Evolutionary conservation across 2,113 vertebrate species (phyloP).

Genomic region (Tenebrosternarchus preto): DNA sequence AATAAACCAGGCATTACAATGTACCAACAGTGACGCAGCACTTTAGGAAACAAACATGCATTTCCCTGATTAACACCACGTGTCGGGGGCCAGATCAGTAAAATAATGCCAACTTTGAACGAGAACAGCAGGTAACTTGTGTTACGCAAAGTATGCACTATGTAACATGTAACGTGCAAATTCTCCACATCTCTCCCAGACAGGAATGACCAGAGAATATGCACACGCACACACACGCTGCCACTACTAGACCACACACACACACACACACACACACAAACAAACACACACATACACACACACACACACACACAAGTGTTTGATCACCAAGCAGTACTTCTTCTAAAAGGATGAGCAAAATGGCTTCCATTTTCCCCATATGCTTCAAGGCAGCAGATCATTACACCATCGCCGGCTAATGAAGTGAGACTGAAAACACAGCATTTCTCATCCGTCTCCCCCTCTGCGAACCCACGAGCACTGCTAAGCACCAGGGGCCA

Average conservation of each 20-base stretch:
- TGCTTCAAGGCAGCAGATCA: slow-evolving; percentile 1
- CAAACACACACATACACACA: background rate
- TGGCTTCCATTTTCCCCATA: background rate
- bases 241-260: no score
- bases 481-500: slow-evolving; percentile 22
- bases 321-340: background rate
- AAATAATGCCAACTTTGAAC: background rate
- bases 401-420: slow-evolving; percentile 13
- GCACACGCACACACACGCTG: no score
- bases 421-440: slow-evolving; percentile 21
- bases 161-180: no score
- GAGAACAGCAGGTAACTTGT: background rate
- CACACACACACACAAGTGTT: background rate
- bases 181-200: background rate
- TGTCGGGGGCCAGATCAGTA: background rate
- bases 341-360: background rate
- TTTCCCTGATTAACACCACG: background rate
- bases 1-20: slow-evolving; percentile 36
- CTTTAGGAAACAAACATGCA: background rate
- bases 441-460: background rate
- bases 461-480: slow-evolving; percentile 1
- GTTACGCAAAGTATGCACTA: background rate
- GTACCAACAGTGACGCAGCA: slow-evolving; percentile 26
- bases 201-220: background rate
- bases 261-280: background rate